phyloP scores from a whole-genome alignment of 2,888 invertebrate genomes.

The Listrodromus nycthemerus region DNA sequence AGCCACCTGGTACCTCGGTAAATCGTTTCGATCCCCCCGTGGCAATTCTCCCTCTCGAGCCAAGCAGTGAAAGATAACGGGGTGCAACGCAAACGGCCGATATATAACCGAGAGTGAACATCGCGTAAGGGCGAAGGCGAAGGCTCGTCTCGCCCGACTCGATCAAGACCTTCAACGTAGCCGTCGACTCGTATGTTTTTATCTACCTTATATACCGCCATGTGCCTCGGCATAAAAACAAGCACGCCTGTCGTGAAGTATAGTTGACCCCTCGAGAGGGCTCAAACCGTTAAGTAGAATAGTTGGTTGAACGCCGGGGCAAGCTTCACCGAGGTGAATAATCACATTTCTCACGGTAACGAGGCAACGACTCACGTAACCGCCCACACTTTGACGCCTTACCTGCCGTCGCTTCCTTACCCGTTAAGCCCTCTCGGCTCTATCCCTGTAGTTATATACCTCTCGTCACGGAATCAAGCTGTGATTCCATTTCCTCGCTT shows the following conservation, averaged over 20 bases:
- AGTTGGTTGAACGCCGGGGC: constrained; percentile 77
- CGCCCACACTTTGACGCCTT: constrained; percentile 73
- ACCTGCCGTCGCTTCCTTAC: constrained; percentile 57
- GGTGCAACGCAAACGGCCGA: constrained; percentile 27
- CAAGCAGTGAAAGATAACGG: constrained; percentile 27
- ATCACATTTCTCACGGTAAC: constrained; percentile 79
- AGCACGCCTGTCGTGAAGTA: not conserved
- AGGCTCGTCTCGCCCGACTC: not conserved
- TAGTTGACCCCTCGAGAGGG: constrained; percentile 9
- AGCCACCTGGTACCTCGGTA: constrained; percentile 49
- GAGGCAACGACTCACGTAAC: constrained; percentile 76
- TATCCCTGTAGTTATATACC: constrained; percentile 12
- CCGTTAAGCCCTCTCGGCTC: constrained; percentile 30
- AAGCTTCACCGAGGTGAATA: constrained; percentile 76
- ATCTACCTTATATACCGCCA: not conserved
- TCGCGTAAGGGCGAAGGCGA: constrained; percentile 1
- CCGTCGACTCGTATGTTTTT: constrained; percentile 9
- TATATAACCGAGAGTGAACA: not conserved
- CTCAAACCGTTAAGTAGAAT: constrained; percentile 73
- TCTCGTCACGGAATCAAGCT: not conserved
- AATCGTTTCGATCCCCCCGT: constrained; percentile 34
- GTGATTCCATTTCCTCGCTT: constrained; percentile 1
- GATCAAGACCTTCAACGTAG: constrained; percentile 22
- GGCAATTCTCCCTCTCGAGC: constrained; percentile 20
- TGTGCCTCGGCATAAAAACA: not conserved